Evolutionary conservation across 2,888 invertebrate species (phyloP), one percentile per base, ranked within the genome.

Genomic region (Sialis fuliginosa): DNA sequence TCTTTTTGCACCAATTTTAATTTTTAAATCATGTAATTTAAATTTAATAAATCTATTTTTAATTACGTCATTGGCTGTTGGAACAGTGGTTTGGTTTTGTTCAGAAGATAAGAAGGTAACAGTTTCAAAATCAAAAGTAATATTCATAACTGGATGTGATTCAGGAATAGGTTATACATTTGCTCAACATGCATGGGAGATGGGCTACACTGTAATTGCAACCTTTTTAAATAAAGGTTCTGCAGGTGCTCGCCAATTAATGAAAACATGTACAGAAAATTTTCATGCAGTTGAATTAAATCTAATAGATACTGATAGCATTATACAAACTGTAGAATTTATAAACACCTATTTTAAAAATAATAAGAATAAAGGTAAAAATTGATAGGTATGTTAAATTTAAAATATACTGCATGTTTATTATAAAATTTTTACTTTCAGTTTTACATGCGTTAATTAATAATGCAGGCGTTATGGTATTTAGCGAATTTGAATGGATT

Each of bases 401-500:
- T 30, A 10, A 30, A 42, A 30, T 31, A 9, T n/a, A 30, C n/a
- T 30, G 6, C 30, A 9, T 9, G 8, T 8, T 39, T n/a, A n/a
- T n/a, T n/a, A n/a, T n/a, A n/a, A n/a, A n/a, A n/a, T n/a, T 50
- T 48, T 39, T 47, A 50, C 54, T 60, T 62, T 39, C 61, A 87
- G 86, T 67, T 52, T 63, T 93, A 12, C 80, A 81, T 64, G 86
- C 85, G 0, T 56, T 95, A 13, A 76, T 95, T 0, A 92, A 93
- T 63, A 96, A 95, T 62, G 90, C 92, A 0, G 95, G 89, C 0
- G 71, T 90, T 1, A 87, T 91, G 81, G 78, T 82, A 39, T 82
- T 89, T 57, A 95, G 91, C 0, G 89, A 91, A 62, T 87, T 84
- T 58, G 93, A 93, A 62, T 92, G 93, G 87, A 80, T 81, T 60